A percentile compares a stretch with the other conserved stretches of the same genome.
These are phyloP conservation scores for Carposina sasakii DNA, from an alignment of 1,140 invertebrate genomes.

Conservation along the genomic window DNA sequence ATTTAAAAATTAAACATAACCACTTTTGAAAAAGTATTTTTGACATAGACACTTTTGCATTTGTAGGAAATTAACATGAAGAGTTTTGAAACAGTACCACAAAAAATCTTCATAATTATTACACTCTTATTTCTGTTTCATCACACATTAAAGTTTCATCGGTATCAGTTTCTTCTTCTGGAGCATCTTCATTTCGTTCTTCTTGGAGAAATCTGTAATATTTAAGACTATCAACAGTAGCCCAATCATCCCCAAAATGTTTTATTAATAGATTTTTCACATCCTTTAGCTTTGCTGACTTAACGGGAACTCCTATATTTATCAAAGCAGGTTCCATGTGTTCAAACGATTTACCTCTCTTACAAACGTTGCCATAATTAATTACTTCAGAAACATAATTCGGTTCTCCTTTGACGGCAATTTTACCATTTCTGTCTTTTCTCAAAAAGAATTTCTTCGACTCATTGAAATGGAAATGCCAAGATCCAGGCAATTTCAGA, in stretches of 20 bases:
- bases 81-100: too few species aligned
- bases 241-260: slow-evolving; percentile 12
- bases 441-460: slow-evolving; percentile 5
- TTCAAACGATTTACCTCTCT: slow-evolving; percentile 10
- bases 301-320: slow-evolving; percentile 10
- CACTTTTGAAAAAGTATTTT: too few species aligned
- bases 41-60: too few species aligned
- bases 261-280: slow-evolving; percentile 8
- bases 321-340: slow-evolving; percentile 8
- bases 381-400: too few species aligned
- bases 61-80: too few species aligned
- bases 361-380: slow-evolving; percentile 8
- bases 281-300: slow-evolving; percentile 9
- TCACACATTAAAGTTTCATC: slow-evolving; percentile 47
- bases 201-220: slow-evolving; percentile 7
- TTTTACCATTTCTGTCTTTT: slow-evolving; percentile 7
- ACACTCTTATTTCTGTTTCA: too few species aligned
- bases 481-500: background rate
- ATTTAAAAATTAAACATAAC: too few species aligned
- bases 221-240: too few species aligned
- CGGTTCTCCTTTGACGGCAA: too few species aligned
- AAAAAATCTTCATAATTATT: too few species aligned
- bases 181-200: slow-evolving; percentile 11
- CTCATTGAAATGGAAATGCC: slow-evolving; percentile 9
- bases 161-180: slow-evolving; percentile 16